A percentile compares a stretch with the other conserved stretches of the same genome.
phyloP scores from a whole-genome alignment of 2,888 invertebrate species.

The Hoplodrina ambigua region DNA sequence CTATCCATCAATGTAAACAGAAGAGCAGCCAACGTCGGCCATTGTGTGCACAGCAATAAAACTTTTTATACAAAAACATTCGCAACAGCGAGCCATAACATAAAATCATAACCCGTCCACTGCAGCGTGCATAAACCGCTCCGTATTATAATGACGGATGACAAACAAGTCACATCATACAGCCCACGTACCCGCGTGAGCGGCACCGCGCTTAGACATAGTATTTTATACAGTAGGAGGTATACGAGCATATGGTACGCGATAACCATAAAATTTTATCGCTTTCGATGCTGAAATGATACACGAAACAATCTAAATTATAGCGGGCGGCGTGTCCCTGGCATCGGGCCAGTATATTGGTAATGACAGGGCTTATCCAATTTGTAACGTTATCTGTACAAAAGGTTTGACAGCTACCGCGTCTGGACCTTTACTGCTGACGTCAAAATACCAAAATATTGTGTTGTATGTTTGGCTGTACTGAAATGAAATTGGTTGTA shows the following conservation, averaged over 20 bases:
- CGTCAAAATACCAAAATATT: slow-evolving; percentile 51
- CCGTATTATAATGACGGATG: slow-evolving; percentile 57
- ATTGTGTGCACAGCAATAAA: slow-evolving; percentile 52
- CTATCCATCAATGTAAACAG: slow-evolving; percentile 36
- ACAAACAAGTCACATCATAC: slow-evolving; percentile 52
- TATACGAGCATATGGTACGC: slow-evolving; percentile 81
- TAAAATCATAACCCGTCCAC: slow-evolving; percentile 51
- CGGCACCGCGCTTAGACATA: slow-evolving; percentile 75
- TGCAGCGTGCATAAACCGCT: slow-evolving; percentile 41
- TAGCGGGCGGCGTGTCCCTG: slow-evolving; percentile 80
- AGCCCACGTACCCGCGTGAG: slow-evolving; percentile 42
- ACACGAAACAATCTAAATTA: slow-evolving; percentile 90
- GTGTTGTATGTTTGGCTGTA: slow-evolving; percentile 8
- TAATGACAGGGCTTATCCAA: slow-evolving; percentile 85
- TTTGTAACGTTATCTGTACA: slow-evolving; percentile 81
- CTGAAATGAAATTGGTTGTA: background rate
- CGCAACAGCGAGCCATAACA: slow-evolving; percentile 48
- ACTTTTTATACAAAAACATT: slow-evolving; percentile 56
- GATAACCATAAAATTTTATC: slow-evolving; percentile 90
- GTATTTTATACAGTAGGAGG: slow-evolving; percentile 69
- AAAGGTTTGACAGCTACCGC: slow-evolving; percentile 66
- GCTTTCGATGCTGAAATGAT: slow-evolving; percentile 88
- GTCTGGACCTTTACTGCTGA: slow-evolving; percentile 61
- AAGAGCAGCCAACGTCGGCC: slow-evolving; percentile 33
- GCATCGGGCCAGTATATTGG: slow-evolving; percentile 82